Evolutionary conservation across 2,113 vertebrate species (phyloP).

Genomic region (Ctenodactylus gundi): DNA sequence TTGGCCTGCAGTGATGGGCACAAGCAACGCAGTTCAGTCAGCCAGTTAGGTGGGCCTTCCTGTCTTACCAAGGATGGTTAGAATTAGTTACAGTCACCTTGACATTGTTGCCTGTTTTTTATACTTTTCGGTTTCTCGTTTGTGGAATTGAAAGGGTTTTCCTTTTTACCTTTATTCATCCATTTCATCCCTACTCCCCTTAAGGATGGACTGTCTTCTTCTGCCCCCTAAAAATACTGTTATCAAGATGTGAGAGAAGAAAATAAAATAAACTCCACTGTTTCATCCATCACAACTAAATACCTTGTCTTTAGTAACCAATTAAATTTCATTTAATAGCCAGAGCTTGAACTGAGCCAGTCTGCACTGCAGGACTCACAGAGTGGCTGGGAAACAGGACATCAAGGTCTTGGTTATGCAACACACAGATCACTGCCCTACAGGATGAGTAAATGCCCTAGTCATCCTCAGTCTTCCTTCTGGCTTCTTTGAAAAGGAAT

Average conservation of each 20-base stretch:
- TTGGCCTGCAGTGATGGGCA: too few species aligned
- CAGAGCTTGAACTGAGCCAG: not conserved
- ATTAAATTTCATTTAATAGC: slow-evolving; percentile 18
- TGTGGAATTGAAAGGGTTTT: not conserved
- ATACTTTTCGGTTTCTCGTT: rapidly evolving
- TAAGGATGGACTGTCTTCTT: slow-evolving; percentile 17
- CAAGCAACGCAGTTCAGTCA: not conserved
- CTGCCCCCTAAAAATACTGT: not conserved
- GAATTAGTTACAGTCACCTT: too few species aligned
- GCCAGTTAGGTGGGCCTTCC: too few species aligned
- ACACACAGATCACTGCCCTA: not conserved
- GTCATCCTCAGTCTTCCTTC: not conserved
- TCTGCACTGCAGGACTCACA: not conserved
- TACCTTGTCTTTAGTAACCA: not conserved
- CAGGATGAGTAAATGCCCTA: not conserved
- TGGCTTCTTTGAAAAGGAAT: not conserved
- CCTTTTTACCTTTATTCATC: not conserved
- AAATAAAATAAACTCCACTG: slow-evolving; percentile 14
- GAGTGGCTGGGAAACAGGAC: not conserved
- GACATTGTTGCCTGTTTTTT: not conserved
- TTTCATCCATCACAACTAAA: slow-evolving; percentile 35
- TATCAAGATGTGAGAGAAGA: not conserved
- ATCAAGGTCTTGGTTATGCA: not conserved
- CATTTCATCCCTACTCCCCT: not conserved
- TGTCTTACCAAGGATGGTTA: not conserved